phyloP scores from a whole-genome alignment of 1,140 invertebrate genomes.

The Drosophila arizonae region DNA sequence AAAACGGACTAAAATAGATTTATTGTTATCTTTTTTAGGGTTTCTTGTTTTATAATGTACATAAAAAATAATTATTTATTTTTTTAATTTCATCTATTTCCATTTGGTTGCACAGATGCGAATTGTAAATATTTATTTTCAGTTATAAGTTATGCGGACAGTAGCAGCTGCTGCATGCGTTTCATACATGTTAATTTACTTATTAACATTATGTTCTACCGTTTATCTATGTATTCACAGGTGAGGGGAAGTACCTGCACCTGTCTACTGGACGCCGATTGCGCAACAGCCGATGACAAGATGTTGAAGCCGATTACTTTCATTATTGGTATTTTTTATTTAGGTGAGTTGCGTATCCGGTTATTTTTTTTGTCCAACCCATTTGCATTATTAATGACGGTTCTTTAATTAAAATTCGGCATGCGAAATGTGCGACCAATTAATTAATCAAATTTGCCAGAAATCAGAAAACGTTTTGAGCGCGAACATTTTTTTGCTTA shows the following conservation, averaged over 20 bases:
- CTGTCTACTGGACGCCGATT: conserved; percentile 53
- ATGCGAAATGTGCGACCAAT: conserved; percentile 42
- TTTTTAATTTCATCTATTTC: conserved; percentile 28
- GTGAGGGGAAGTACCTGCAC: conserved; percentile 31
- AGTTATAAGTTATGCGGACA: background rate
- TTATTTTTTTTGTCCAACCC: background rate
- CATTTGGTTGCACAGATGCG: conserved; percentile 39
- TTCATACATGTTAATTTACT: conserved; percentile 47
- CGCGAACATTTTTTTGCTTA: conserved; percentile 43
- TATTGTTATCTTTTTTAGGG: background rate
- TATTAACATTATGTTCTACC: conserved; percentile 54
- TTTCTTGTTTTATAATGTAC: too few relatives aligned
- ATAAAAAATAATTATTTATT: too few relatives aligned
- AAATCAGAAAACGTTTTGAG: conserved; percentile 57
- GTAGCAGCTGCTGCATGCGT: background rate
- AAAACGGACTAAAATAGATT: conserved; percentile 7
- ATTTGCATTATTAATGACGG: conserved; percentile 54
- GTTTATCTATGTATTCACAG: conserved; percentile 43
- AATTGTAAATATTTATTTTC: conserved; percentile 39
- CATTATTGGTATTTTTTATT: conserved; percentile 77
- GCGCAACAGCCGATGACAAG: conserved; percentile 64
- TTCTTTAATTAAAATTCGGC: conserved; percentile 57
- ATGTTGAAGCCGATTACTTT: conserved; percentile 69
- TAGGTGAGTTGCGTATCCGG: conserved; percentile 56
- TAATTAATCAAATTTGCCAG: conserved; percentile 64